Base-by-base conservation (phyloP, 1,140 invertebrate species). In the Brachionus asplanchnoidis region DNA sequence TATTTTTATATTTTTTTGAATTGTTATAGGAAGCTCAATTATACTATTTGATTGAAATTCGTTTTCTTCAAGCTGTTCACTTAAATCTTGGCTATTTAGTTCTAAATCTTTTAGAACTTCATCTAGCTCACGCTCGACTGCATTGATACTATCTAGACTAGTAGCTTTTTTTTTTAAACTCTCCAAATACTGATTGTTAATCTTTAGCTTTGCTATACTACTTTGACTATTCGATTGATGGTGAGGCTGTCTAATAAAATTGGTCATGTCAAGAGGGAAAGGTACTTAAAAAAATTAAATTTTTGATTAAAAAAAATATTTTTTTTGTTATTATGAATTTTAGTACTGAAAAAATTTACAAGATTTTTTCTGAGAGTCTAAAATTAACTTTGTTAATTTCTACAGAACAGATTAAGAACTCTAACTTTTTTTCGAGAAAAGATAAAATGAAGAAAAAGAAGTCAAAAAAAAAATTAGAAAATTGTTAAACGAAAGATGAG, bases 81-180 rank as follows among this genome's bases (percentile, higher is more conserved):
- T 68, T 42, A 82, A 44, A 82, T 82, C 79, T 65, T 82, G 79
- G 17, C 79, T 82, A 46, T 82, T 82, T 11, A 82, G 28, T 46
- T 82, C 79, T 44, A 82, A 46, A 65, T 82, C 79, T 46, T 82
- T 82, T 20, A 82, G 32, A 40, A 82, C 79, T 44, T 82, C 79
- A 14, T 82, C 79, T 11, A 82, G 53, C 42, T 82, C 79, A 36
- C 79, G 20, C 60, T 82, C 79, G 3, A 82, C 79, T 65, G 79
- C 79, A 17, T 82, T 82, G 14, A 82, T 82, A 36, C 79, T 82
- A 36, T 82, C 79, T 0, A 82, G 23, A 60, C 79, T 82, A 23
- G 28, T 65, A 9, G 53, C 79, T 26, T 82, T 82, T 28, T 82
- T 82, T 65, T 82, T 82, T 20, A 65, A 65, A 60, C 23, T 68